These are phyloP conservation scores for Tachina grossa DNA, from an alignment of 2,888 invertebrate species.

Conservation along the genomic window DNA sequence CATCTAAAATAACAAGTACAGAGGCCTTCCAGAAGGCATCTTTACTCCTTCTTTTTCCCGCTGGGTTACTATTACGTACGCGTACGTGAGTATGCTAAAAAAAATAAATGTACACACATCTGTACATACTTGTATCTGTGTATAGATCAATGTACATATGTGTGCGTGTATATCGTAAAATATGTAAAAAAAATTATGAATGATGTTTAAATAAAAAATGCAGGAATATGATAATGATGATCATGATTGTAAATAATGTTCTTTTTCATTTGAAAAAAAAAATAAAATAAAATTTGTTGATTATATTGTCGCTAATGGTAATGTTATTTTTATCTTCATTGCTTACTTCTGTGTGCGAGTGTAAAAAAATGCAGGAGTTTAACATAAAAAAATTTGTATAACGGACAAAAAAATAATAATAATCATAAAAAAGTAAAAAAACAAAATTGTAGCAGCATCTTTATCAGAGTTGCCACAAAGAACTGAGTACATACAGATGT, in stretches of 20 bases:
- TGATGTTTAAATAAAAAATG: constrained; percentile 48
- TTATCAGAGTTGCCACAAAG: constrained; percentile 18
- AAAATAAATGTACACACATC: too few species aligned
- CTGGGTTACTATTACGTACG: too few species aligned
- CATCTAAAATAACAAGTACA: too few species aligned
- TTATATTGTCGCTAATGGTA: constrained; percentile 42
- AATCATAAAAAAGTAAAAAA: constrained; percentile 12
- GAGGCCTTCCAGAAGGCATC: too few species aligned
- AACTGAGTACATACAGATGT: too few species aligned
- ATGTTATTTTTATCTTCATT: constrained; percentile 25
- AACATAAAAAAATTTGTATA: constrained; percentile 29
- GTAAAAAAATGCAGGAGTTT: constrained; percentile 21
- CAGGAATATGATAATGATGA: constrained; percentile 10
- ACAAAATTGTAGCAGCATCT: constrained; percentile 30
- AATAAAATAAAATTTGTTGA: background rate
- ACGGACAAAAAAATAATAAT: constrained; percentile 2
- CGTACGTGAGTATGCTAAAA: too few species aligned
- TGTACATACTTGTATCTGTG: too few species aligned
- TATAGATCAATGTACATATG: background rate
- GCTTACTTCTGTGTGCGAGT: constrained; percentile 1
- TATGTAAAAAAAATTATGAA: constrained; percentile 46
- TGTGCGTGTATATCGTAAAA: background rate
- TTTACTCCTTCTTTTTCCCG: too few species aligned
- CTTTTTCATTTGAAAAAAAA: background rate
- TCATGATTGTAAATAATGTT: constrained; percentile 42